These are phyloP conservation scores for Carduelis carduelis DNA, from an alignment of 2,797 vertebrate species.

Conservation along the genomic window DNA sequence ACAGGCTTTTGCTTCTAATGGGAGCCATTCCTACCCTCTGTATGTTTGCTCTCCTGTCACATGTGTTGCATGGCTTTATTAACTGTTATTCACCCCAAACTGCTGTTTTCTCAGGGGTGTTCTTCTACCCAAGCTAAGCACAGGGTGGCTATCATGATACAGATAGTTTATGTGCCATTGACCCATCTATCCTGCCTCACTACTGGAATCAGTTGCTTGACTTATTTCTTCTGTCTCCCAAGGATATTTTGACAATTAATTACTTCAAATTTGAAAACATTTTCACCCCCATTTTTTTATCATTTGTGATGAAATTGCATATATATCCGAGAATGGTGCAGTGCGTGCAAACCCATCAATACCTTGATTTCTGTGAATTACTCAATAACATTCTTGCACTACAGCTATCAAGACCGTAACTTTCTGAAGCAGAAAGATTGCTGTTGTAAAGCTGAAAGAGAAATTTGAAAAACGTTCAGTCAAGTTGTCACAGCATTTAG, in stretches of 20 bases:
- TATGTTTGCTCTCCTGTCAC: background rate
- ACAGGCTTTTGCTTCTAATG: background rate
- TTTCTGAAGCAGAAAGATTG: background rate
- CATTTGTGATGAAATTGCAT: background rate
- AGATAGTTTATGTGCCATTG: background rate
- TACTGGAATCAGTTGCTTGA: background rate
- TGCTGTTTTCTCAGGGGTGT: background rate
- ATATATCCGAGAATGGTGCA: background rate
- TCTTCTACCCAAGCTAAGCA: background rate
- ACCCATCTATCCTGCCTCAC: background rate
- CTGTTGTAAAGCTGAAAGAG: background rate
- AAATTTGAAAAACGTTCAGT: background rate
- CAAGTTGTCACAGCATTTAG: background rate
- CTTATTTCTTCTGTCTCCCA: background rate
- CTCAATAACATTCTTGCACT: background rate
- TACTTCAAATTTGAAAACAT: background rate
- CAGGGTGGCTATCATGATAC: background rate
- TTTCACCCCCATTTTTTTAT: background rate
- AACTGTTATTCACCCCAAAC: background rate
- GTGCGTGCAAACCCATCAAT: background rate
- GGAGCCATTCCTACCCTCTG: background rate
- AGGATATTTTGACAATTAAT: background rate
- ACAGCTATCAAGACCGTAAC: accelerated
- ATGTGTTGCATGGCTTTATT: background rate
- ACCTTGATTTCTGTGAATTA: background rate